Base-by-base conservation (phyloP, 2,113 vertebrate species). In the Pteruthius melanotis region DNA sequence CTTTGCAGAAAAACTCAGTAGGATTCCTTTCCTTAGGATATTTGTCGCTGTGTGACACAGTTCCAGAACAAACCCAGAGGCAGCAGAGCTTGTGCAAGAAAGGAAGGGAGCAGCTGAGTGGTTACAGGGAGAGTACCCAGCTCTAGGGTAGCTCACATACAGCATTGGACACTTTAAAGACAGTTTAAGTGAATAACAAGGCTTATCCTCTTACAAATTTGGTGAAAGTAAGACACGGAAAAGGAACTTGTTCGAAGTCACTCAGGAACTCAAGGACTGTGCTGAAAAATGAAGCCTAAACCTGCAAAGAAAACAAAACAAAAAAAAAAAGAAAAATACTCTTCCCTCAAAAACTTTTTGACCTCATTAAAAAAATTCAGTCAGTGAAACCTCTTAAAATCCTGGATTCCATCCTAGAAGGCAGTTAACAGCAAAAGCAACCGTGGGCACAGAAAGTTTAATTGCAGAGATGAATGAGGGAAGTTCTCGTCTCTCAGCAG, bases 401-500 rank as follows among this genome's bases (percentile, higher is more conserved):
- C 82, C 95, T 97, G 96, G 97, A 97, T 95, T 81, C 53, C 72
- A 64, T 97, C 97, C 97, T 97, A 96, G 89, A 97, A 97, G 95
- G 94, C 96, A 96, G 96, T 94, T 97, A 94, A 97, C 96, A 94
- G 64, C 56, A 96, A 95, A 92, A 97, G 94, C 74, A 93, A 95
- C 88, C 14, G 2, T 49, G 83, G 93, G 87, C 88, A 91, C 90
- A 64, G 81, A 89, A 35, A 83, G 92, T 94, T 97, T 97, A 96
- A 96, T 89, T 97, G 97, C 92, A 45, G 52, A 97, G 97, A 96
- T 96, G 95, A 98, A 97, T 70, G 96, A 98, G 91, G 89, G 94
- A 96, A 96, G 89, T 96, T 96, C 94, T 95, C 70, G 8, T 96
- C 89, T 96, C 97, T 83, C 97, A 97, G 97, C 84, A 9, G 96